Evolutionary conservation across 2,113 vertebrate species (phyloP), one percentile per base, ranked within the genome.

Genomic region (Tricholaema leucomelas): DNA sequence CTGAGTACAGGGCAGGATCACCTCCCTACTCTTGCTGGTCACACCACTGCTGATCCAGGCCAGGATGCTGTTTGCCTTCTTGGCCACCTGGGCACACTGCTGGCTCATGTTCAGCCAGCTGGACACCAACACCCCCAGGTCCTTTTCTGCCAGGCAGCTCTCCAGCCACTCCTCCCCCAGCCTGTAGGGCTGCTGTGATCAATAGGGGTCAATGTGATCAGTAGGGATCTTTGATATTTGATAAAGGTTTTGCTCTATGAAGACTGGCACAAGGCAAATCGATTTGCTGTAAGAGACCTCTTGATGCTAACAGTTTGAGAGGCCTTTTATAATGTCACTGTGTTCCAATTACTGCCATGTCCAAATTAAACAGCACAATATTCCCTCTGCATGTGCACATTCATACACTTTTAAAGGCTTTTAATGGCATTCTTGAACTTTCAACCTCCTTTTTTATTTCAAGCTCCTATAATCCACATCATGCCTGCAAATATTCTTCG

Each of bases 341-440:
- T 85, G 91, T 82, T 87, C 67, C 85, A 81, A 84, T 83, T 24
- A 35, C 16, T 59, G 46, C 66, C 85, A 76, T 35, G 52, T 50
- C 75, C 73, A 79, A 69, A 79, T 59, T 81, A 77, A 81, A 56
- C 19, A 82, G 48, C 30, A 76, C 17, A 66, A 59, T 44, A 85
- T 76, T 35, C 61, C 33, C 40, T 35, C 72, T 30, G 65, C 36
- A 91, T 46, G 81, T 20, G 36, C 23, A 83, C 66, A 74, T 63
- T 88, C 70, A 79, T 61, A 70, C 15, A 66, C 33, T 91, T 92
- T 60, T 64, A 83, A 85, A 74, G 25, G 8, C 55, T 92, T 93
- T 93, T 93, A 91, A 89, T 81, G 65, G 82, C 84, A 91, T 94
- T 92, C 81, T 61, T 93, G 92, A 96, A 95, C 94, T 93, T 93